Evolutionary conservation across 2,888 invertebrate genomes (phyloP).

Genomic region (Ectemnius lituratus): DNA sequence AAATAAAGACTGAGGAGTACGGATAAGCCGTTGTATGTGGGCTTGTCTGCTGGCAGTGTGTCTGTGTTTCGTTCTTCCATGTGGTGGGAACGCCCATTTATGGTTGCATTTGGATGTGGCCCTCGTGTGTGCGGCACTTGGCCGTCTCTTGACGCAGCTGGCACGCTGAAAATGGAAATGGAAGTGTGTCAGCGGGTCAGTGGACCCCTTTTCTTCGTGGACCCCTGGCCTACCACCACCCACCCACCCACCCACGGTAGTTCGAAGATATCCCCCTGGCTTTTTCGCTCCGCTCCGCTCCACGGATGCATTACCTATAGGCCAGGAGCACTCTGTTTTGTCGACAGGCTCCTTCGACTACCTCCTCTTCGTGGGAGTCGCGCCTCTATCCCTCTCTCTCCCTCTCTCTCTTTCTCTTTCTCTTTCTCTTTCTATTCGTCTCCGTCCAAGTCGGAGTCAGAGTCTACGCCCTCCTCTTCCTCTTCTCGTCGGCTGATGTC

Average conservation of each 20-base stretch:
- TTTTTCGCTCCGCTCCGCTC: slow-evolving; percentile 24
- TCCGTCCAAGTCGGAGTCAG: not conserved
- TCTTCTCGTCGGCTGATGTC: slow-evolving; percentile 20
- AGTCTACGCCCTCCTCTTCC: not conserved
- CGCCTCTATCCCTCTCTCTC: slow-evolving; percentile 17
- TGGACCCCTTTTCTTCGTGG: slow-evolving; percentile 55
- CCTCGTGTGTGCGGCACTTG: slow-evolving; percentile 16
- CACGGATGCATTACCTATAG: slow-evolving; percentile 56
- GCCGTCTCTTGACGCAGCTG: slow-evolving; percentile 37
- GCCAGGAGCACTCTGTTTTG: slow-evolving; percentile 49
- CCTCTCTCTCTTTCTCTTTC: slow-evolving; percentile 17
- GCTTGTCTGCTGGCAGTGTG: too few species aligned
- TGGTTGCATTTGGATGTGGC: slow-evolving; percentile 24
- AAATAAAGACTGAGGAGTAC: not conserved
- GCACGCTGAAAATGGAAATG: slow-evolving; percentile 61
- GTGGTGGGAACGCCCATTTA: not conserved
- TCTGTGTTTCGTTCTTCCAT: not conserved
- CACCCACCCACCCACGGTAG: not conserved
- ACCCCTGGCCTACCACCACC: slow-evolving; percentile 11
- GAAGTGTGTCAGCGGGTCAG: slow-evolving; percentile 71
- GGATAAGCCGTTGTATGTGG: not conserved
- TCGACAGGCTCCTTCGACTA: slow-evolving; percentile 25
- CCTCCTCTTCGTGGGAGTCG: too few species aligned
- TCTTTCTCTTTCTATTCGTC: slow-evolving; percentile 13
- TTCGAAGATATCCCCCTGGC: slow-evolving; percentile 17